Evolutionary conservation across 2,888 invertebrate genomes (phyloP).

Genomic region (Nomada flava): DNA sequence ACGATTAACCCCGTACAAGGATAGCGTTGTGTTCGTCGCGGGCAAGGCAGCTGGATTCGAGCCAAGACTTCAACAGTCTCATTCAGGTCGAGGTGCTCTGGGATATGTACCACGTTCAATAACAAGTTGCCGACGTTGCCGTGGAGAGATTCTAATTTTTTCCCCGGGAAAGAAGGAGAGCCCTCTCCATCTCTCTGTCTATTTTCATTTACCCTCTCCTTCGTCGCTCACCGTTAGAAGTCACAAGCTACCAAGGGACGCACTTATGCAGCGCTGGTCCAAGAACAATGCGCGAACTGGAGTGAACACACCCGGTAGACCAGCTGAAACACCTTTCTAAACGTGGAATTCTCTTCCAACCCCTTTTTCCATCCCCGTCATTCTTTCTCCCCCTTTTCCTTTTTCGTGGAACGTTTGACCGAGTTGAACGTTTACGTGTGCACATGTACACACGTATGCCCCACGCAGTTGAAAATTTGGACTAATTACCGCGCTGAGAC

Average conservation of each 20-base stretch:
- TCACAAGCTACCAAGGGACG: conserved; percentile 18
- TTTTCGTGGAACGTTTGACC: conserved; percentile 17
- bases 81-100: conserved; percentile 71
- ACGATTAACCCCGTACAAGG: conserved; percentile 74
- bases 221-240: neutral
- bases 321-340: conserved; percentile 31
- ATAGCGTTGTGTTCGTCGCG: conserved; percentile 67
- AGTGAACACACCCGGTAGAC: conserved; percentile 13
- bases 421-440: conserved; percentile 7
- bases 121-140: conserved; percentile 72
- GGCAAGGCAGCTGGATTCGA: conserved; percentile 64
- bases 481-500: conserved; percentile 8
- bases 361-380: neutral
- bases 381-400: neutral
- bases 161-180: conserved; percentile 18
- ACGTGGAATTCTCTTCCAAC: conserved; percentile 4
- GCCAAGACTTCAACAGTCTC: conserved; percentile 75
- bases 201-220: neutral
- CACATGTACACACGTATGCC: neutral
- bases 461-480: neutral
- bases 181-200: neutral
- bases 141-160: conserved; percentile 66
- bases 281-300: conserved; percentile 51
- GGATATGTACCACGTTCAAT: conserved; percentile 70
- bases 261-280: conserved; percentile 22